Evolutionary conservation across 1,140 invertebrate species (phyloP).

Genomic region (Zaprionus africanus): DNA sequence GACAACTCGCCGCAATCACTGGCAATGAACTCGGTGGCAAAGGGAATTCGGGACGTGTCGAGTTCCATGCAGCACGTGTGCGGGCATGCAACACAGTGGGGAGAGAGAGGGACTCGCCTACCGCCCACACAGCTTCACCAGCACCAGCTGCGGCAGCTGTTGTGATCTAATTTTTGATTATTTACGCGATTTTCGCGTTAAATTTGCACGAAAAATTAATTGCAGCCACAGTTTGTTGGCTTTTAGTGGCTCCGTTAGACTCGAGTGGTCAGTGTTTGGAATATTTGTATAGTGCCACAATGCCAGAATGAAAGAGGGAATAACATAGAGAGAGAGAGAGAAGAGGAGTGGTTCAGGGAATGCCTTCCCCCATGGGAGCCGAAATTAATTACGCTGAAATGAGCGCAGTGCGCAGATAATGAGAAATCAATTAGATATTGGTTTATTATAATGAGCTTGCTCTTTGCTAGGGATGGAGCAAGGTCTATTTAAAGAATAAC

Average conservation of each 20-base stretch:
- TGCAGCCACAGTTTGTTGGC: slow-evolving; percentile 54
- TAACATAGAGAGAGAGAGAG: not conserved
- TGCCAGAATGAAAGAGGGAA: not conserved
- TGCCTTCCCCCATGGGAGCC: slow-evolving; percentile 1
- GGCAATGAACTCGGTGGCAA: slow-evolving; percentile 42
- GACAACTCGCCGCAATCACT: slow-evolving; percentile 74
- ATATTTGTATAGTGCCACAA: slow-evolving; percentile 16
- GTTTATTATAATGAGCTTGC: slow-evolving; percentile 11
- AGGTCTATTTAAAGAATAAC: not conserved
- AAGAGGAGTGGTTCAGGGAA: not conserved
- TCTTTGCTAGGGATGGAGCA: not conserved
- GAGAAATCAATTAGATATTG: slow-evolving; percentile 40
- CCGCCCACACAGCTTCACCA: slow-evolving; percentile 26
- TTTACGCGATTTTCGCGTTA: slow-evolving; percentile 71
- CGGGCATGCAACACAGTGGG: not conserved
- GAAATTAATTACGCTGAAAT: slow-evolving; percentile 57
- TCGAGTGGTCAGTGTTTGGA: slow-evolving; percentile 34
- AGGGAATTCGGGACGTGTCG: not conserved
- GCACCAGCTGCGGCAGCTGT: slow-evolving; percentile 27
- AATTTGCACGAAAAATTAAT: slow-evolving; percentile 72
- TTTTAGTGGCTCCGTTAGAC: slow-evolving; percentile 30
- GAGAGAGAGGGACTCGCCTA: not conserved
- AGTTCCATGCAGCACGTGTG: slow-evolving; percentile 1
- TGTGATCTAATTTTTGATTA: slow-evolving; percentile 78
- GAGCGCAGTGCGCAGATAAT: slow-evolving; percentile 35